Evolutionary conservation across 2,888 invertebrate species (phyloP).

Genomic region (Cheilosia urbana): DNA sequence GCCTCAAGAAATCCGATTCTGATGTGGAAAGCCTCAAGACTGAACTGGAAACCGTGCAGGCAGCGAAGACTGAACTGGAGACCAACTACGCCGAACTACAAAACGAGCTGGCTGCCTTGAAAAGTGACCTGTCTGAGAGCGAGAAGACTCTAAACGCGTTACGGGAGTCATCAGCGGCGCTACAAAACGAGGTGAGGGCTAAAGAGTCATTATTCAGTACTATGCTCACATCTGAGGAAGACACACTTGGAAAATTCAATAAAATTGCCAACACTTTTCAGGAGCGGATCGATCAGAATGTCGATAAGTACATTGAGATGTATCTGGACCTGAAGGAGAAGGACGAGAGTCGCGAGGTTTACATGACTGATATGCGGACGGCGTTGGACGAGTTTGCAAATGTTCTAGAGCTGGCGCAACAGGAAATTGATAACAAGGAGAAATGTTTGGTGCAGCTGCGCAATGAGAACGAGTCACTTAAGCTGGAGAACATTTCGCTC

Average conservation of each 20-base stretch:
- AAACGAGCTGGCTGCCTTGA: conserved; percentile 79
- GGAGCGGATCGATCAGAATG: conserved; percentile 83
- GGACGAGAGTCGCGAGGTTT: conserved; percentile 83
- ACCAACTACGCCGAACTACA: conserved; percentile 80
- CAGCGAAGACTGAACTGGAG: conserved; percentile 81
- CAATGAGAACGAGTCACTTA: conserved; percentile 82
- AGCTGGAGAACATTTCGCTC: conserved; percentile 82
- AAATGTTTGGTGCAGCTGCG: conserved; percentile 80
- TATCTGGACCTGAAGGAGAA: conserved; percentile 82
- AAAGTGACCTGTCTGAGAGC: conserved; percentile 79
- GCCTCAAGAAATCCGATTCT: conserved; percentile 83
- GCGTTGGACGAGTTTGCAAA: conserved; percentile 83
- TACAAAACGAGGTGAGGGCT: conserved; percentile 83
- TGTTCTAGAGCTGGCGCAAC: conserved; percentile 83
- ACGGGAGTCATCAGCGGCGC: conserved; percentile 80
- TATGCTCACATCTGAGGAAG: conserved; percentile 83
- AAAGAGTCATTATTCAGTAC: conserved; percentile 83
- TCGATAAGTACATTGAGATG: conserved; percentile 82
- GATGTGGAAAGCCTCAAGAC: conserved; percentile 83
- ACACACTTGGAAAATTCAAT: conserved; percentile 83
- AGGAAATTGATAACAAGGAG: conserved; percentile 83
- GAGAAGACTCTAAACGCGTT: conserved; percentile 79
- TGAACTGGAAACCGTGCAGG: conserved; percentile 81
- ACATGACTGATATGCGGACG: conserved; percentile 83
- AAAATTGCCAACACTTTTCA: conserved; percentile 84